These are phyloP conservation scores for Pyrocephalus nanus DNA, from an alignment of 2,797 vertebrate species.

Conservation along the genomic window DNA sequence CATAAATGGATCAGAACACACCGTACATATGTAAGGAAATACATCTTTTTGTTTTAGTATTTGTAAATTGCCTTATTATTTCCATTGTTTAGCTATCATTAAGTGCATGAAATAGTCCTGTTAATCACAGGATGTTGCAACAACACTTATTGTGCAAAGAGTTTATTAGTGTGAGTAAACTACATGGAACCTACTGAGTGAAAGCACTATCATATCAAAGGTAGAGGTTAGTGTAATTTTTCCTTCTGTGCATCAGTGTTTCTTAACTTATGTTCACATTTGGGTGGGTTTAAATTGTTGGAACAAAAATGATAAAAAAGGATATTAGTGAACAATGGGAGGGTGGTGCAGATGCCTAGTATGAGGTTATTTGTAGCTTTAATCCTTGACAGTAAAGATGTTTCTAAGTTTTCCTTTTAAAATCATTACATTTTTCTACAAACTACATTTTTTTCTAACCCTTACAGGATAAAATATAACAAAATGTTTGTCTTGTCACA, in stretches of 20 bases:
- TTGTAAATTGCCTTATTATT: slow-evolving; percentile 41
- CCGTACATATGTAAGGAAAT: not conserved
- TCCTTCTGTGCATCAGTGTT: not conserved
- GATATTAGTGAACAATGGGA: not conserved
- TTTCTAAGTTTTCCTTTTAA: not conserved
- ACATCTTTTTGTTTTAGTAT: slow-evolving; percentile 14
- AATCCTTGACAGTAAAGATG: not conserved
- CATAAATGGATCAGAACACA: slow-evolving; percentile 56
- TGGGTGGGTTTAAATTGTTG: not conserved
- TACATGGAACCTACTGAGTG: not conserved
- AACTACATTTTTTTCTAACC: not conserved
- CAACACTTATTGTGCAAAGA: not conserved
- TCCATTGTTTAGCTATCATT: slow-evolving; percentile 1
- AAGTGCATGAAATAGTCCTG: not conserved
- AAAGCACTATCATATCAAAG: not conserved
- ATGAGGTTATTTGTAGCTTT: not conserved
- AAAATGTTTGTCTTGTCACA: slow-evolving; percentile 6
- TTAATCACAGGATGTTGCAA: slow-evolving; percentile 46
- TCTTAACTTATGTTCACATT: not conserved
- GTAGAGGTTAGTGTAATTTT: not conserved
- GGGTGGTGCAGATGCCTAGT: not conserved
- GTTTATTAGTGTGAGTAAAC: not conserved
- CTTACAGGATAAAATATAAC: not conserved
- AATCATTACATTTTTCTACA: not conserved
- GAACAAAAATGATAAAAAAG: not conserved